These are phyloP conservation scores for Spheniscus mendiculus DNA, from an alignment of 2,113 vertebrate genomes.

Conservation along the genomic window DNA sequence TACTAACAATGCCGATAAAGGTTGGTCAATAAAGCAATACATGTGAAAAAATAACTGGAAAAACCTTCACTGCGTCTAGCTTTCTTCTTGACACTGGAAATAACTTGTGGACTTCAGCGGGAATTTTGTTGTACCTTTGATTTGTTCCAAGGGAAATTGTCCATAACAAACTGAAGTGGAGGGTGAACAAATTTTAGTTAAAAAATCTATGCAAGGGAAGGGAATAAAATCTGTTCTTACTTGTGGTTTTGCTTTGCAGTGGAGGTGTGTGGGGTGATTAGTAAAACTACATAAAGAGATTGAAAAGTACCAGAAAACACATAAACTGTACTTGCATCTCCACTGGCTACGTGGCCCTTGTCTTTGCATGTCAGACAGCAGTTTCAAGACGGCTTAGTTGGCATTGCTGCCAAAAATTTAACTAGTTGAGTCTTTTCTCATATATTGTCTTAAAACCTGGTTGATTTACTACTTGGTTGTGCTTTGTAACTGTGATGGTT, in stretches of 20 bases:
- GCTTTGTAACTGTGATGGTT: background rate
- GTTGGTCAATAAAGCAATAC: background rate
- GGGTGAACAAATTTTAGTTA: background rate
- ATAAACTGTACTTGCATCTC: background rate
- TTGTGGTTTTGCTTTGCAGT: background rate
- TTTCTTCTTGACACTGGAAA: background rate
- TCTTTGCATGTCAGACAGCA: background rate
- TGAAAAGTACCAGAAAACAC: background rate
- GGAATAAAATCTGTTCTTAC: background rate
- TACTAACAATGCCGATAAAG: background rate
- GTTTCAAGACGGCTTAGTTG: background rate
- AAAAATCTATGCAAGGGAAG: background rate
- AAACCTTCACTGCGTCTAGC: background rate
- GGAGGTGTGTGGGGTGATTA: fast-evolving
- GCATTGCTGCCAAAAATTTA: background rate
- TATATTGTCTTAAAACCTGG: background rate
- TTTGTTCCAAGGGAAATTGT: background rate
- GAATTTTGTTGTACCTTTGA: background rate
- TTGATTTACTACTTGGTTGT: background rate
- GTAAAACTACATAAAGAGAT: background rate
- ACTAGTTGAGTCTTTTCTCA: background rate
- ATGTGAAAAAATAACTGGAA: background rate
- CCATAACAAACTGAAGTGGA: background rate
- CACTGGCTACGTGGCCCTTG: background rate
- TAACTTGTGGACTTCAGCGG: background rate